phyloP scores from a whole-genome alignment of 2,113 vertebrate genomes.

The Callocephalon fimbriatum region DNA sequence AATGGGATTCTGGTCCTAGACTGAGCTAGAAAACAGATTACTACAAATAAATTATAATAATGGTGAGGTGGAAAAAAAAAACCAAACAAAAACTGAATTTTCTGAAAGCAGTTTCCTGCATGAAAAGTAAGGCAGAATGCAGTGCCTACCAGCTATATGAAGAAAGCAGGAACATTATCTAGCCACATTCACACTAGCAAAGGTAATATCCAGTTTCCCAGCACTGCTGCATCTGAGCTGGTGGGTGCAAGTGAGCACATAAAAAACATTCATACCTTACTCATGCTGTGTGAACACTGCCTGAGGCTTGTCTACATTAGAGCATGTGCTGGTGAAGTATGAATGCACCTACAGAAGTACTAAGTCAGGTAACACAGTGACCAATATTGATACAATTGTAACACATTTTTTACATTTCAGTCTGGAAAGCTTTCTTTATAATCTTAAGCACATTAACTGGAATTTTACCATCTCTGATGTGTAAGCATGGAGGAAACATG shows the following conservation, averaged over 20 bases:
- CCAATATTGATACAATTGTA: background rate
- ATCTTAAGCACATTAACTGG: background rate
- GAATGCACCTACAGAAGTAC: background rate
- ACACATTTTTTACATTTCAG: background rate
- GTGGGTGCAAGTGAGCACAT: background rate
- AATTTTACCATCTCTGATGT: background rate
- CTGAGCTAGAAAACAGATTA: background rate
- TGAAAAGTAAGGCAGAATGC: background rate
- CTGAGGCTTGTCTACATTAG: accelerated
- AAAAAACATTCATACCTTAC: background rate
- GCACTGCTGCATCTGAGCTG: background rate
- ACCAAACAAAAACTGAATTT: background rate
- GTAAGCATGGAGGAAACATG: background rate
- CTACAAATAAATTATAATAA: background rate
- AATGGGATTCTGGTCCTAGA: background rate
- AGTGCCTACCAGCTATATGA: background rate
- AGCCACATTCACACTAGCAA: background rate
- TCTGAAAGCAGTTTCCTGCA: background rate
- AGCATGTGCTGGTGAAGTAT: background rate
- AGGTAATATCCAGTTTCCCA: background rate
- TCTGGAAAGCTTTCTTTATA: background rate
- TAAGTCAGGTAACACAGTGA: background rate
- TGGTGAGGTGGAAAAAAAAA: background rate
- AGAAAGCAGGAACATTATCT: background rate
- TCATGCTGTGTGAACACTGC: background rate